Base-by-base conservation (phyloP, 2,113 vertebrate species). In the Centropus bengalensis region DNA sequence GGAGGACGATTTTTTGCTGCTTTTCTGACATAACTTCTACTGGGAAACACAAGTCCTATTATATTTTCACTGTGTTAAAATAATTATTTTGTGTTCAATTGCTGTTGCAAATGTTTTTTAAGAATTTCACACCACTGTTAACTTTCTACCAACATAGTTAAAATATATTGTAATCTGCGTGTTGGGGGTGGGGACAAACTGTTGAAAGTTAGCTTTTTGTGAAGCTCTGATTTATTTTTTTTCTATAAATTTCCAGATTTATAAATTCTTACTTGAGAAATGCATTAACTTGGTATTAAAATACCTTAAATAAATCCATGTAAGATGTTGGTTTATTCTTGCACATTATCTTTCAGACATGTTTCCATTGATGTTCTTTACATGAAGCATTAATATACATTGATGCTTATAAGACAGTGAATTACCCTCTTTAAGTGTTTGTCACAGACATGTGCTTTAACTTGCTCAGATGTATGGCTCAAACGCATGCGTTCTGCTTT, bases 191-290 rank as follows among this genome's bases (percentile, higher is more conserved):
- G 88, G 89, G 83, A 75, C 74, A 95, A 93, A 86, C 58, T 97
- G 94, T 97, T 97, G 54, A 89, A 86, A 95, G 75, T 93, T 96
- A 80, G 96, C 93, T 97, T 97, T 97, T 96, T 93, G 90, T 95
- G 94, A 97, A 89, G 60, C 78, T 94, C 80, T 96, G 95, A 88
- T 94, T 97, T 97, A 82, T 96, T 96, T 93, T 96, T 97, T 97
- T 98, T 96, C 94, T 92, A 96, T 89, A 80, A 96, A 94, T 93
- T 93, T 76, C 67, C 75, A 85, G 83, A 89, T 97, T 97, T 98
- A 96, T 96, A 97, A 97, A 90, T 96, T 96, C 84, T 97, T 96
- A 96, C 96, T 97, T 97, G 91, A 94, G 91, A 97, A 97, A 94
- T 80, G 52, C 55, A 38, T 91, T 96, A 87, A 94, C 76, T 89